phyloP scores from a whole-genome alignment of 2,113 vertebrate species.

The Indicator maculatus region DNA sequence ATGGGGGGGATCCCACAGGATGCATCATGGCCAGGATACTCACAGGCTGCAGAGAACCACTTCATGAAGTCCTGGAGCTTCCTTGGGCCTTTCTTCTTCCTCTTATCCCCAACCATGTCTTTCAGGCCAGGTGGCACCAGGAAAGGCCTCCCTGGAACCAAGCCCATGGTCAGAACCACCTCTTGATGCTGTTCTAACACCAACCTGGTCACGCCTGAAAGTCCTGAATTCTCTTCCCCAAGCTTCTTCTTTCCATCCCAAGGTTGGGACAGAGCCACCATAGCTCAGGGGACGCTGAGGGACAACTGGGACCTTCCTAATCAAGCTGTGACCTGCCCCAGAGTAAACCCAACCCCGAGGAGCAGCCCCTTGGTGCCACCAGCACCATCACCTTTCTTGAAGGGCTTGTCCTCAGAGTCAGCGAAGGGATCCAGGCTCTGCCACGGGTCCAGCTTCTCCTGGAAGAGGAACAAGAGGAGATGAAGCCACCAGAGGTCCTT shows the following conservation, averaged over 20 bases:
- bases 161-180: too few species aligned
- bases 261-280: fast-evolving
- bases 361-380: background rate
- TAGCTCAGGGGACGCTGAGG: background rate
- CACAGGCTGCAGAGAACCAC: slow-evolving; percentile 85
- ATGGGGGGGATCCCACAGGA: fast-evolving
- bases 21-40: background rate
- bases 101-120: slow-evolving; percentile 74
- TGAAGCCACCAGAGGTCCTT: background rate
- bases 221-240: too few species aligned
- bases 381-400: slow-evolving; percentile 79
- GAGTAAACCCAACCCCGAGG: fast-evolving
- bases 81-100: slow-evolving; percentile 75
- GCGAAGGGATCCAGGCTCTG: slow-evolving; percentile 82
- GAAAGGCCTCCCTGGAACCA: slow-evolving; percentile 80
- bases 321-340: background rate
- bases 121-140: slow-evolving; percentile 78
- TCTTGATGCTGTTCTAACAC: fast-evolving
- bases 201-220: too few species aligned
- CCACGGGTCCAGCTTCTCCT: slow-evolving; percentile 83
- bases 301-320: background rate
- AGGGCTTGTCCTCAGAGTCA: slow-evolving; percentile 74
- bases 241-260: background rate
- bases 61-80: slow-evolving; percentile 83
- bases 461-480: background rate